Evolutionary conservation across 2,113 vertebrate species (phyloP), one percentile per base, ranked within the genome.

Genomic region (Esox niger): DNA sequence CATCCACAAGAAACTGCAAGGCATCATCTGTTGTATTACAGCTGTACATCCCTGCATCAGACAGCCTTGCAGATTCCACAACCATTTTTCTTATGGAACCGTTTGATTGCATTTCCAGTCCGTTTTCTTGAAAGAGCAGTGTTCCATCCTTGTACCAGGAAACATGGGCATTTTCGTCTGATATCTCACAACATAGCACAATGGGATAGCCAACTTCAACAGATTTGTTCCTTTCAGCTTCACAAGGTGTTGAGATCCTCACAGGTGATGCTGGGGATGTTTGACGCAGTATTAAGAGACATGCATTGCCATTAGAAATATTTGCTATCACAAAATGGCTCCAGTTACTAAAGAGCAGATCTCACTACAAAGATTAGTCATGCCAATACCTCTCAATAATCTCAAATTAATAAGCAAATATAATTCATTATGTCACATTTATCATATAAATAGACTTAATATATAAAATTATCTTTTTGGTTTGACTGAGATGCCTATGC

Each of bases 271-370:
- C 86, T 91, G 88, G 78, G 81, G 74, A 81, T 81, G 76, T 84
- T 85, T 90, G 78, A 87, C 77, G 82, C 87, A 83, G 88, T 84
- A 87, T 76, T 73, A 79, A 89, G 74, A 91, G 75, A 91, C 78
- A 88, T 73, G 66, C 64, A 79, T 90, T 86, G 91, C 78, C 84
- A 76, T 80, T 69, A 59, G 63, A 67, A 62, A 71, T 54, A 87
- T 67, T 79, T 70, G 65, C 46, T 71, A 25, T n/a, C 72, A 64
- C 57, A 82, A 29, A 79, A 52, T 61, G 35, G 47, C 63, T 81
- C 64, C 35, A 69, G 72, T 76, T 43, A 46, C 25, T 69, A 10
- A 59, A 75, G 66, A 70, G 46, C 65, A 76, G 75, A 65, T 78
- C 15, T 69, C 60, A 77, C 66, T 56, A 73, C 75, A 43, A 70